Evolutionary conservation across 1,140 invertebrate genomes (phyloP), one percentile per base, ranked within the genome.

Genomic region (Teleopsis dalmanni): DNA sequence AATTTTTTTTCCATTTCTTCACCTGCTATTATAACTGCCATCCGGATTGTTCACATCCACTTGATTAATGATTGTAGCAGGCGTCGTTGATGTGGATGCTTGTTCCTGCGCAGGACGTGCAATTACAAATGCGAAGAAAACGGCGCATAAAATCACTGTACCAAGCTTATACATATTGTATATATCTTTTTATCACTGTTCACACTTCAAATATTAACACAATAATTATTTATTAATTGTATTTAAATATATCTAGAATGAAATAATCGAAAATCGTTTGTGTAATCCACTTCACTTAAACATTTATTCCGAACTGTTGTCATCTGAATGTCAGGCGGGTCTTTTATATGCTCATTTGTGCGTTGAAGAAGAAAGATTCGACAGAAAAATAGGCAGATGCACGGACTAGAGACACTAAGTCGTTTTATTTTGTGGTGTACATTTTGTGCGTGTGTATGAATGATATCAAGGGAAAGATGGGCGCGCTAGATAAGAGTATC

Each of bases 31-130:
- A 33, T 61, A 68, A 50, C 64, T 67, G 14, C 65, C 65, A 48
- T 68, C 65, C n/a, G 64, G 57, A 54, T 68, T 68, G 26, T 59
- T 63, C n/a, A 67, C 56, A 60, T 70, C 68, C 36, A 70, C 59
- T 60, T 71, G 64, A 45, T 59, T 61, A 7, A 72, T 50, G 41
- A 72, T 72, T 35, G 68, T 59, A 42, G 65, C 60, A 3, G 62
- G 53, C 31, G 65, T 65, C 35, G 62, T 60, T n/a, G 60, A 59
- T 46, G 53, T 56, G 9, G 41, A 51, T n/a, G 45, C 47, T 26
- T 57, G 42, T 13, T 48, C 44, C 26, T 64, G 62, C 50, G 66
- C 64, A 3, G 64, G 64, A 37, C 64, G 54, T 21, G 64, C 64
- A 46, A 62, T 36, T 23, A 57, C 64, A 52, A 50, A 57, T 48